A percentile compares a stretch with the other conserved stretches of the same genome.
These are phyloP conservation scores for Eristalinus aeneus DNA, from an alignment of 2,888 invertebrate species.

Conservation along the genomic window DNA sequence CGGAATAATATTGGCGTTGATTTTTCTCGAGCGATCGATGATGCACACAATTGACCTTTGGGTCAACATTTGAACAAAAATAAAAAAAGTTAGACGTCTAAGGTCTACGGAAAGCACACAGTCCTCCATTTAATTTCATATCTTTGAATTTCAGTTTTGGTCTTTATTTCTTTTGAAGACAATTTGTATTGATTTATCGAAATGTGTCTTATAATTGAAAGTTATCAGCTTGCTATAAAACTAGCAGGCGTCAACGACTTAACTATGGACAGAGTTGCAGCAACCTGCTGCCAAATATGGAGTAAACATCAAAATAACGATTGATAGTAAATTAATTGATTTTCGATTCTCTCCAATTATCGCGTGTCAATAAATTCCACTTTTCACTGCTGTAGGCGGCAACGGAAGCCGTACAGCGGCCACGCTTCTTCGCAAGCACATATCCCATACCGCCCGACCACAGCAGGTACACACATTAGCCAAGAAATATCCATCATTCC, in stretches of 20 bases:
- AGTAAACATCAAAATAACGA: neutral
- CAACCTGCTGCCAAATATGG: neutral
- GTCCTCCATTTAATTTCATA: too few species aligned
- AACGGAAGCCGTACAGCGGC: constrained; percentile 5
- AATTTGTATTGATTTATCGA: neutral
- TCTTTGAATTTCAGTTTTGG: too few species aligned
- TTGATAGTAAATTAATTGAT: neutral
- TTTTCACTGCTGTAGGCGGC: constrained; percentile 4
- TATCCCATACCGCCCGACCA: neutral
- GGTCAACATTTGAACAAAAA: too few species aligned
- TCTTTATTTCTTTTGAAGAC: too few species aligned
- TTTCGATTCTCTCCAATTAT: constrained; percentile 11
- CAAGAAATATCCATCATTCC: neutral
- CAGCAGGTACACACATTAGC: neutral
- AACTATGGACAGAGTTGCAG: neutral
- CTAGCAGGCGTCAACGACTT: neutral
- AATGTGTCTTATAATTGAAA: neutral
- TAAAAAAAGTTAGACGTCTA: too few species aligned
- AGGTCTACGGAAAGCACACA: too few species aligned
- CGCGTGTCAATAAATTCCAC: constrained; percentile 18
- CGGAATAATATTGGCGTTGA: too few species aligned
- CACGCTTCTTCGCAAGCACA: neutral
- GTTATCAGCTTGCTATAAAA: neutral
- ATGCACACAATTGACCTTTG: too few species aligned
- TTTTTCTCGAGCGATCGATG: too few species aligned